These are phyloP conservation scores for Plumapathes pennacea DNA, from an alignment of 92 coral and sea anemone species.

Conservation along the genomic window DNA sequence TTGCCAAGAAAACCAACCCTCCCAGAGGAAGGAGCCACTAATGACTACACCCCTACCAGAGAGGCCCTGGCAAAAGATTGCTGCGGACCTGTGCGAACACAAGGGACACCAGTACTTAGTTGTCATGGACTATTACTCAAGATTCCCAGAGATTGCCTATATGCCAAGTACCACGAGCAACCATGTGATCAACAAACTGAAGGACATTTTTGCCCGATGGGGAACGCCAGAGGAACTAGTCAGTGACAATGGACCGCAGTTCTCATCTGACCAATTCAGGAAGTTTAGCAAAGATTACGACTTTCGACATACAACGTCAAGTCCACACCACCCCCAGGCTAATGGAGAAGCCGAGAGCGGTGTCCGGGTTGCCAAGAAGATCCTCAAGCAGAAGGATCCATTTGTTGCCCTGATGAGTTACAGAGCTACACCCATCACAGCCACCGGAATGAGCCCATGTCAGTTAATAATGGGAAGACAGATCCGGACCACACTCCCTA, in stretches of 20 bases:
- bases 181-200: background rate
- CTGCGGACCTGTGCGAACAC: background rate
- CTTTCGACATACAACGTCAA: no score
- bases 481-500: slow-evolving; percentile 2
- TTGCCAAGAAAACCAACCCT: background rate
- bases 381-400: slow-evolving; percentile 30
- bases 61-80: background rate
- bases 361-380: slow-evolving; percentile 35
- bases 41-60: slow-evolving; percentile 7
- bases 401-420: slow-evolving; percentile 23
- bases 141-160: slow-evolving; percentile 6
- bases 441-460: slow-evolving; percentile 14
- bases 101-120: background rate
- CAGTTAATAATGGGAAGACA: slow-evolving; percentile 15
- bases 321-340: no score
- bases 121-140: slow-evolving; percentile 5
- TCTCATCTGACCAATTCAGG: background rate
- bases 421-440: slow-evolving; percentile 24
- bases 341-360: no score
- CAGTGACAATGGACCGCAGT: slow-evolving; percentile 2
- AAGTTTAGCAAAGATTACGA: background rate
- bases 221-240: slow-evolving; percentile 4
- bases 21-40: slow-evolving; percentile 8
- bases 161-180: no score
- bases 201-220: background rate